Evolutionary conservation across 1,140 invertebrate genomes (phyloP).

Genomic region (Rhyzopertha dominica): DNA sequence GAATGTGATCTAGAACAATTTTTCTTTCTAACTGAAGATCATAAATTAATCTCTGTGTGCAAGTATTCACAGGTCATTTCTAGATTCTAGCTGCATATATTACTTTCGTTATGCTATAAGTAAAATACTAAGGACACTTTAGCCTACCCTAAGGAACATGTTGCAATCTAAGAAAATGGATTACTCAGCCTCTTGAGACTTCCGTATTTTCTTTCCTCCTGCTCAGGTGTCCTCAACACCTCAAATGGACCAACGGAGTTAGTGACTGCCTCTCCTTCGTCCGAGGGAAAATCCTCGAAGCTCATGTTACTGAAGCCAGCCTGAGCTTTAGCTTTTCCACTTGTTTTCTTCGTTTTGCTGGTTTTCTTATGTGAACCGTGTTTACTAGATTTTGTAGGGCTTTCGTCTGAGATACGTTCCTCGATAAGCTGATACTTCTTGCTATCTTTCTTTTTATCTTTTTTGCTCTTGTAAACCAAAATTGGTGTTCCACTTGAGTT

Average conservation of each 20-base stretch:
- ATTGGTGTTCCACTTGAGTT: too few species aligned
- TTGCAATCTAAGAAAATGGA: constrained; percentile 65
- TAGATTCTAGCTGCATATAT: too few species aligned
- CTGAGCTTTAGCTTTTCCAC: constrained; percentile 43
- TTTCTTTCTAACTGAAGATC: too few species aligned
- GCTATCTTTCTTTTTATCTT: constrained; percentile 46
- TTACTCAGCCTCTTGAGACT: constrained; percentile 62
- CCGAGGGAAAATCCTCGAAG: constrained; percentile 71
- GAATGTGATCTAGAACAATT: too few species aligned
- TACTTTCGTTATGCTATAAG: too few species aligned
- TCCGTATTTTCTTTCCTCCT: constrained; percentile 58
- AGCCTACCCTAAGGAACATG: too few species aligned
- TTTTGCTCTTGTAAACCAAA: constrained; percentile 32
- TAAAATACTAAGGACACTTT: too few species aligned
- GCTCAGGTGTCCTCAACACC: constrained; percentile 54
- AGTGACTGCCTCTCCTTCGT: constrained; percentile 50
- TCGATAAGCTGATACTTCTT: constrained; percentile 54
- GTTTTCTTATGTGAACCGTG: constrained; percentile 23
- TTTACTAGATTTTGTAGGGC: constrained; percentile 33
- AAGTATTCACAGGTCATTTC: too few species aligned
- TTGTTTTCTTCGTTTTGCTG: constrained; percentile 31
- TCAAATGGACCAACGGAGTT: constrained; percentile 55
- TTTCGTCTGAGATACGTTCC: constrained; percentile 29
- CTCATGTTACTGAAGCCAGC: constrained; percentile 73
- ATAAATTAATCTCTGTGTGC: too few species aligned